phyloP scores from a whole-genome alignment of 1,140 invertebrate genomes.

The Zaprionus gabonicus region DNA sequence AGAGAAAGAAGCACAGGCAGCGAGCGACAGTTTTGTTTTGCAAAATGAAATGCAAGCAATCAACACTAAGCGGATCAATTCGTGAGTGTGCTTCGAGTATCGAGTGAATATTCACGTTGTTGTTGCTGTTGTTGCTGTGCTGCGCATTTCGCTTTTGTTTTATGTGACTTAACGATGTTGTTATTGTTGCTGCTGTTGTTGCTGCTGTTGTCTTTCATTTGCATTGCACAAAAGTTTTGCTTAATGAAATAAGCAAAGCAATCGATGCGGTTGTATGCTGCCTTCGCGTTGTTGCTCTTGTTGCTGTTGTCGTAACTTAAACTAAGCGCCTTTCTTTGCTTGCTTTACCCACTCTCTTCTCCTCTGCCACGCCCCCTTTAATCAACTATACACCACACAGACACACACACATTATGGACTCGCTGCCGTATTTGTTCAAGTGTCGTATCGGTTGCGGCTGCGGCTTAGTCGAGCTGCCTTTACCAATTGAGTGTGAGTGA shows the following conservation, averaged over 20 bases:
- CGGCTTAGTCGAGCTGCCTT: conserved; percentile 59
- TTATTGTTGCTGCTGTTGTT: conserved; percentile 26
- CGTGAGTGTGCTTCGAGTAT: conserved; percentile 57
- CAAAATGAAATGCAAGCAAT: conserved; percentile 77
- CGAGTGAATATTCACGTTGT: conserved; percentile 38
- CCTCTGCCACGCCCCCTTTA: conserved; percentile 3
- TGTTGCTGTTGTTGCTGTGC: conserved; percentile 23
- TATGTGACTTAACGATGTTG: conserved; percentile 16
- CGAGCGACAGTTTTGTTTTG: conserved; percentile 29
- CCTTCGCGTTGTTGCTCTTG: conserved; percentile 2
- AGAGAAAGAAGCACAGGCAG: background rate
- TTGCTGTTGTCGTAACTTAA: conserved; percentile 50
- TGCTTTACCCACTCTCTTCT: conserved; percentile 1
- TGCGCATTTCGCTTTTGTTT: conserved; percentile 56
- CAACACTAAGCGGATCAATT: conserved; percentile 78
- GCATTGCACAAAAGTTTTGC: conserved; percentile 66
- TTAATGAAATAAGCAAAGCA: conserved; percentile 76
- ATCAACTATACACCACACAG: conserved; percentile 4
- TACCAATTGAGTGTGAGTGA: conserved; percentile 31
- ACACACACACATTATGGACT: conserved; percentile 19
- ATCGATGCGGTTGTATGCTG: conserved; percentile 70
- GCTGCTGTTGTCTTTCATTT: conserved; percentile 66
- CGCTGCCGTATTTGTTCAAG: conserved; percentile 71
- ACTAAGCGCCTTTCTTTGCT: conserved; percentile 50
- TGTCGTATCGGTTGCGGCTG: conserved; percentile 81